phyloP scores from a whole-genome alignment of 1,140 invertebrate genomes.

The Atta colombica region DNA sequence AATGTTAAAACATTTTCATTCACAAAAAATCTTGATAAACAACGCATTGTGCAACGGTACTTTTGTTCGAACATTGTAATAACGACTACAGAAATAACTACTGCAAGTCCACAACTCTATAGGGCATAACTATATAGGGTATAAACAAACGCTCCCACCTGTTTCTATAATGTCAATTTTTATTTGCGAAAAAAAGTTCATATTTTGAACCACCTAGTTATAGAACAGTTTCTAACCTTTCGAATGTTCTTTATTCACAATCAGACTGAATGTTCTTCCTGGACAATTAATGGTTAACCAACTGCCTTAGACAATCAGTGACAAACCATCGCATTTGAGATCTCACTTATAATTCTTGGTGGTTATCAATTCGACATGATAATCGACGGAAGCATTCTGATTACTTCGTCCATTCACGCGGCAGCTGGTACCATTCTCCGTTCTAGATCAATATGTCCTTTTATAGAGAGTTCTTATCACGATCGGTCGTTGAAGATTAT shows the following conservation, averaged over 20 bases:
- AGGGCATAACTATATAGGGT: too few relatives aligned
- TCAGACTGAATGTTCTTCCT: not conserved
- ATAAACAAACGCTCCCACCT: too few relatives aligned
- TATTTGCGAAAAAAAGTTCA: too few relatives aligned
- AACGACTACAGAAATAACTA: too few relatives aligned
- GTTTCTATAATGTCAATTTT: too few relatives aligned
- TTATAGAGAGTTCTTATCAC: constrained; percentile 41
- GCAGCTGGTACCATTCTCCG: not conserved
- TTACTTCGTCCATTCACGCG: constrained; percentile 24
- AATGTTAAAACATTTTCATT: too few relatives aligned
- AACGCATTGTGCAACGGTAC: too few relatives aligned
- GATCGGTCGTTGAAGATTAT: constrained; percentile 30
- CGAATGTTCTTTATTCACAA: not conserved
- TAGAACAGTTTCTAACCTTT: not conserved
- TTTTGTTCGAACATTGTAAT: too few relatives aligned
- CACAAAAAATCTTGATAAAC: too few relatives aligned
- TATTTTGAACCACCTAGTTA: not conserved
- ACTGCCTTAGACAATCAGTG: not conserved
- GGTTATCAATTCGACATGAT: constrained; percentile 13
- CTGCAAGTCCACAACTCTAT: too few relatives aligned
- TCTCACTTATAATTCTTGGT: constrained; percentile 8
- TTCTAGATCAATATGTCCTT: constrained; percentile 56
- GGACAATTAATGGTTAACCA: too few relatives aligned
- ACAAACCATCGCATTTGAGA: constrained; percentile 1
- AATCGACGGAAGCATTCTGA: constrained; percentile 9